A percentile compares a stretch with the other conserved stretches of the same genome.
phyloP scores from a whole-genome alignment of 2,113 vertebrate genomes.

The Myotis davidii region DNA sequence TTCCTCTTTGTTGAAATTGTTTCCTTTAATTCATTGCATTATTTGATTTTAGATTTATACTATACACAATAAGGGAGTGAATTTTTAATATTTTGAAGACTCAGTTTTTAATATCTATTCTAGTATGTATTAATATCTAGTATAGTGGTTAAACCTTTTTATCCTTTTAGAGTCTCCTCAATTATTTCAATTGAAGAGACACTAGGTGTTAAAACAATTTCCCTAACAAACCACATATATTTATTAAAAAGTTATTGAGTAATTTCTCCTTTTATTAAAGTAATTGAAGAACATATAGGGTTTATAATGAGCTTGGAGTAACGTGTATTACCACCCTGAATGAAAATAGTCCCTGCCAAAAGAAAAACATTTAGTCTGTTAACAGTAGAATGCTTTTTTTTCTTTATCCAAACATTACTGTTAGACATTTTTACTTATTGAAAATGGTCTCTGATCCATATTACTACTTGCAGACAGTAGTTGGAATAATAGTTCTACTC shows the following conservation, averaged over 20 bases:
- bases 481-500: not conserved
- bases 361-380: not conserved
- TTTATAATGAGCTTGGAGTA: not conserved
- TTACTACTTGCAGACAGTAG: not conserved
- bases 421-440: not conserved
- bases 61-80: not conserved
- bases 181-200: slow-evolving; percentile 8
- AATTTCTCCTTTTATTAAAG: not conserved
- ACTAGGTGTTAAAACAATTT: not conserved
- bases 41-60: not conserved
- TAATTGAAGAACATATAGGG: not conserved
- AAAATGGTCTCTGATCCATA: not conserved
- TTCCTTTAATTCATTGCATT: not conserved
- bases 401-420: not conserved
- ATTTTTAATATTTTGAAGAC: slow-evolving; percentile 31
- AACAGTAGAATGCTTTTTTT: not conserved
- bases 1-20: not conserved
- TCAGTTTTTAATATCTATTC: not conserved
- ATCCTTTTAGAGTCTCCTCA: not conserved
- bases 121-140: not conserved
- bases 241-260: not conserved
- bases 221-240: not conserved
- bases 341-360: not conserved
- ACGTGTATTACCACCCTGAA: not conserved
- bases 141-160: slow-evolving; percentile 8